phyloP scores from a whole-genome alignment of 2,888 invertebrate species.

The Apodemia hepburni region DNA sequence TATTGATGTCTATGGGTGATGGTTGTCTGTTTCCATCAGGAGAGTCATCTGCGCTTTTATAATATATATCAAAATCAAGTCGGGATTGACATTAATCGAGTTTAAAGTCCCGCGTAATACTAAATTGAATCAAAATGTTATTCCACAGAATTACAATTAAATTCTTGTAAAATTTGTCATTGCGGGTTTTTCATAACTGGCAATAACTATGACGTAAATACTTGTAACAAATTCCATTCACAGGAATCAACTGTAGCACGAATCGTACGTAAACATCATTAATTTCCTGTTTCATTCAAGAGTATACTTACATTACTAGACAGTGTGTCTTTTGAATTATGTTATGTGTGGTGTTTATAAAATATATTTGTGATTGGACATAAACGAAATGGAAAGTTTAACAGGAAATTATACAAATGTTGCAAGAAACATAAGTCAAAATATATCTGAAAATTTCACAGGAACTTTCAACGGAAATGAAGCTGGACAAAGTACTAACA shows the following conservation, averaged over 20 bases:
- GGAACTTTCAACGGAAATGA: constrained; percentile 22
- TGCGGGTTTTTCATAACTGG: constrained; percentile 31
- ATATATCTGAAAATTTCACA: constrained; percentile 27
- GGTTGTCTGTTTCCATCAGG: too few species aligned
- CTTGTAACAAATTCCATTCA: constrained; percentile 52
- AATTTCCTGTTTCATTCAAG: constrained; percentile 53
- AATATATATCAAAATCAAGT: too few species aligned
- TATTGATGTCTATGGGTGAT: too few species aligned
- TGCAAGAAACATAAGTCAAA: constrained; percentile 28
- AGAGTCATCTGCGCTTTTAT: too few species aligned
- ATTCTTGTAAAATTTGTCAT: constrained; percentile 22
- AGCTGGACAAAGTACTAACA: not conserved
- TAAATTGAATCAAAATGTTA: not conserved
- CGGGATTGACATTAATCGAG: not conserved
- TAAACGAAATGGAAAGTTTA: constrained; percentile 39
- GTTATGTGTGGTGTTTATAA: constrained; percentile 5
- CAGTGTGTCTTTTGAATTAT: constrained; percentile 35
- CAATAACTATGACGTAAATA: constrained; percentile 23
- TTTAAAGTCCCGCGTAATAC: not conserved
- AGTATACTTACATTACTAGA: constrained; percentile 35
- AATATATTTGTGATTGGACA: not conserved
- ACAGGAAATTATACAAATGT: constrained; percentile 34
- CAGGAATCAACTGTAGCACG: constrained; percentile 42
- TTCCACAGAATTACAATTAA: constrained; percentile 12
- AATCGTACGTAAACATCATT: constrained; percentile 43